phyloP scores from a whole-genome alignment of 2,888 invertebrate species.

The Ashinkailepas kermadecensis region DNA sequence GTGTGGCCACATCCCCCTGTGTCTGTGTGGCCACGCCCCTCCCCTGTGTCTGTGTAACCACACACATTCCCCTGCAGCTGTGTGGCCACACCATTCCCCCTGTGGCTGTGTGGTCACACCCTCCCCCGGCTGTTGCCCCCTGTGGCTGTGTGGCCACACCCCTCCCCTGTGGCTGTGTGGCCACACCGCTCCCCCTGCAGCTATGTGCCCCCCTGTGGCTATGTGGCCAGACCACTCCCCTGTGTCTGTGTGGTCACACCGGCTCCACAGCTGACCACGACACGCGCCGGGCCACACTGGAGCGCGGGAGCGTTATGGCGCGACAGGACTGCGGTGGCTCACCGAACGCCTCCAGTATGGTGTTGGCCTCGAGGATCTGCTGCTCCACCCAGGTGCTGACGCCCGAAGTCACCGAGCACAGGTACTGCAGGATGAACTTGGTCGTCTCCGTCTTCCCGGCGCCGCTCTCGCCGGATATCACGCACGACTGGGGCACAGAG shows the following conservation, averaged over 20 bases:
- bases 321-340: conserved; percentile 37
- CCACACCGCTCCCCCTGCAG: background rate
- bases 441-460: conserved; percentile 92
- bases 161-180: no score
- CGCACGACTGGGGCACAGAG: conserved; percentile 59
- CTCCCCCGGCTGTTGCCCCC: no score
- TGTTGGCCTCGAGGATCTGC: conserved; percentile 88
- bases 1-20: no score
- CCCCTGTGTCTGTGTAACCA: no score
- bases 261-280: background rate
- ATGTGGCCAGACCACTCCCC: background rate
- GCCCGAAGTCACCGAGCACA: conserved; percentile 77
- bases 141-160: no score
- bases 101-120: no score
- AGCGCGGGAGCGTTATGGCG: no score
- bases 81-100: no score
- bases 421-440: conserved; percentile 80
- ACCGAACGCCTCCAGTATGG: conserved; percentile 88
- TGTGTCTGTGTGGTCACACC: background rate
- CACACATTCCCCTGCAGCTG: no score
- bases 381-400: conserved; percentile 90
- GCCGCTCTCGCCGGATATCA: conserved; percentile 87
- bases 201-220: background rate
- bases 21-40: no score
- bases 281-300: no score